Base-by-base conservation (phyloP, 1,140 invertebrate species). In the Drosophila varians region DNA sequence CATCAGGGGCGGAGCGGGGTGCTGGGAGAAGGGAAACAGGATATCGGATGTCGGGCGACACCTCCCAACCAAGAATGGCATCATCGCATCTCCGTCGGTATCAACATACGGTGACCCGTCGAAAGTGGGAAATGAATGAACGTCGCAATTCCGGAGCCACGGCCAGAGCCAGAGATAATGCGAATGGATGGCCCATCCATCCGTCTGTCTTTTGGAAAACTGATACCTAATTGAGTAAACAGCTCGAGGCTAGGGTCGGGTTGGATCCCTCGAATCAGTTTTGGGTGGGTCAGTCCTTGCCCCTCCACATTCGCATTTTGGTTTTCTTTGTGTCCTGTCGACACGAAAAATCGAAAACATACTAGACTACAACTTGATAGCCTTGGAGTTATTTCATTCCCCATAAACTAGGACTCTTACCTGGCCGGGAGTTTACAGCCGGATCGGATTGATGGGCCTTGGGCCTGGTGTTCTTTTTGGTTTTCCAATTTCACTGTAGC, bases 331-430 rank as follows among this genome's bases (percentile, higher is more conserved):
- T 64, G 55, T 64, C 56, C 60, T 54, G 74, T 60, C 78, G 65
- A 56, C 57, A 56, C 46, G 82, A 87, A 87, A 87, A 87, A 87
- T 87, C 82, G 82, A 87, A 87, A 87, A 84, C 80, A 86, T 62
- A 65, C 64, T 64, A 58, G 38, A 21, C 19, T 40, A 18, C 14
- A 16, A 21, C 23, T 38, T 14, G 14, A 28, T 57, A 64, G 56
- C 60, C 60, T 64, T 64, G 56, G 28, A 40, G 28, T 40, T 5
- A 1, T 9, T n/a, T 47, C 16, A 8, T 18, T 46, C 7, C 25
- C n/a, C 42, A 34, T 23, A 21, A 16, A n/a, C 21, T 5, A 47
- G n/a, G 52, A 48, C 28, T 61, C 74, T 65, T 61, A 74, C 66
- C 60, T 64, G 55, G 25, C 8, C 14, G 28, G n/a, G 23, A 38